A percentile compares a stretch with the other conserved stretches of the same genome.
These are phyloP conservation scores for Fabriciana adippe DNA, from an alignment of 2,888 invertebrate species.

Conservation along the genomic window DNA sequence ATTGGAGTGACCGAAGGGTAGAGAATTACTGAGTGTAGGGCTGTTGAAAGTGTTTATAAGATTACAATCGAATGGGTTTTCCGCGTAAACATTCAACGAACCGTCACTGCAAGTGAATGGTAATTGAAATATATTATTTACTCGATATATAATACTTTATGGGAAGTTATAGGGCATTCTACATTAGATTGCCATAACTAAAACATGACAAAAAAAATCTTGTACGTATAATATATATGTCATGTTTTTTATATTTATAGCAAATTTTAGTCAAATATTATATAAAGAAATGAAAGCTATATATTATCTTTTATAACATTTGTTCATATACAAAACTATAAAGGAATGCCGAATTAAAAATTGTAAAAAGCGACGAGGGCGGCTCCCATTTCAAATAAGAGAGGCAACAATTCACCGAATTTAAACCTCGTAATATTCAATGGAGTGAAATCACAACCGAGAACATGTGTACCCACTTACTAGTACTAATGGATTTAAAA, in stretches of 20 bases:
- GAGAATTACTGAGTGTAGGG: slow-evolving; percentile 67
- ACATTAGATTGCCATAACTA: no score
- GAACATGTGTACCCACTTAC: slow-evolving; percentile 75
- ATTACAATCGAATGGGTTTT: slow-evolving; percentile 49
- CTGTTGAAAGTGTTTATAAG: slow-evolving; percentile 65
- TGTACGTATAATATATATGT: no score
- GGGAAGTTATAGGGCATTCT: no score
- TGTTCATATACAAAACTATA: not conserved
- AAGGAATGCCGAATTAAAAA: slow-evolving; percentile 39
- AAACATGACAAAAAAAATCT: no score
- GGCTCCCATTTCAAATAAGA: slow-evolving; percentile 57
- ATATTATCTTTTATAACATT: no score
- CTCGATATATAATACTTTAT: no score
- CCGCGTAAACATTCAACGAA: slow-evolving; percentile 20
- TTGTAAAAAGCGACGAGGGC: slow-evolving; percentile 42
- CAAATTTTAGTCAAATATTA: no score
- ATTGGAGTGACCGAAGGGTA: slow-evolving; percentile 73
- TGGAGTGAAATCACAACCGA: slow-evolving; percentile 69
- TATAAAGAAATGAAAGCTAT: no score
- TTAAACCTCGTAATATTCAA: slow-evolving; percentile 80
- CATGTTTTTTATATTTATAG: no score
- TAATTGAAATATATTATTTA: slow-evolving; percentile 7
- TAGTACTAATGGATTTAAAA: slow-evolving; percentile 80
- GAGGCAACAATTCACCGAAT: slow-evolving; percentile 75
- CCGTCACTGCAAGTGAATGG: slow-evolving; percentile 16